Base-by-base conservation (phyloP, 2,888 invertebrate genomes). In the Himalopsyche kuldschensis region DNA sequence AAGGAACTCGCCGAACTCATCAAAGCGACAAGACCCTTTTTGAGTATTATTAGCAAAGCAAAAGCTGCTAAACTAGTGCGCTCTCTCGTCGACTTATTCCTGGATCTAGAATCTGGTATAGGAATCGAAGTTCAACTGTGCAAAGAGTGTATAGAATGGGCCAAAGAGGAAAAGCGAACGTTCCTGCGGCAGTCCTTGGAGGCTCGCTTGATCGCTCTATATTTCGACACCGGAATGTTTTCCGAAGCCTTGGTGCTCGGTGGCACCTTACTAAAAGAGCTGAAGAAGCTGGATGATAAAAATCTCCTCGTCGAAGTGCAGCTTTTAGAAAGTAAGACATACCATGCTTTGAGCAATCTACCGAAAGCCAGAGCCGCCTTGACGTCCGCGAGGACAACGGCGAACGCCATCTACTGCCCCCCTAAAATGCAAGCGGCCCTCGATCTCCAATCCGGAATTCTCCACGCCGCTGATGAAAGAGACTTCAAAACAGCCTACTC, bases 401-500 rank as follows among this genome's bases (percentile, higher is more conserved):
- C 99, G 8, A 99, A 99, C 91, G 97, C 99, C 15, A 99, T 99
- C 88, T 99, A 99, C 90, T 99, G 99, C 90, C 98, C 99, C 86
- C 99, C 99, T 0, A 98, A 98, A 92, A 96, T 99, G 93, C 99
- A 99, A 91, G 98, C 99, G 10, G 96, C 98, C 11, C 93, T 99
- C 55, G 99, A 99, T 91, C 92, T 99, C 87, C 99, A 99, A 89
- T 99, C 99, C 5, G 99, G 99, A 87, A 98, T 99, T 87, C 92
- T 99, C 82, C 99, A 99, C 91, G 99, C 99, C 11, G 99, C 99
- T n/a, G 99, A 99, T 89, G 99, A 99, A 90, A 95, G 97, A 88
- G 99, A 99, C 89, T 99, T 99, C 90, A 99, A 99, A 93, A 99
- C 99, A 83, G 99, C 99, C 76, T 99, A 98, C 91, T 99, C 99